Base-by-base conservation (phyloP, 2,888 invertebrate genomes). In the Meiosimyza platycephala region DNA sequence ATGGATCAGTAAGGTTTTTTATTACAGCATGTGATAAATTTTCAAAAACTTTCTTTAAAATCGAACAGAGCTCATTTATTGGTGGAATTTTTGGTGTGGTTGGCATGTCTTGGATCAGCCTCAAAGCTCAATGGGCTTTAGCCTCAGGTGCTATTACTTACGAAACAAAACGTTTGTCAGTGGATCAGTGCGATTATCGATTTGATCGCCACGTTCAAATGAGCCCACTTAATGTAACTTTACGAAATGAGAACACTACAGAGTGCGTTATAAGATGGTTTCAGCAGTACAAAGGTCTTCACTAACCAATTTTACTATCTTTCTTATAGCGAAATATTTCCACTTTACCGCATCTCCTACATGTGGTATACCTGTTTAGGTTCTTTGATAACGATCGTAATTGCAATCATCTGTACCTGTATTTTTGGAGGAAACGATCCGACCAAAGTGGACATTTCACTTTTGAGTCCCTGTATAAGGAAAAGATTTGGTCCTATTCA, bases 321-420 rank as follows among this genome's bases (percentile, higher is more conserved):
- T 48, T 71, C 54, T 40, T 79, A 28, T 50, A 87, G 87, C 52
- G 81, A 83, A 16, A 79, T 87, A 55, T 85, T 87, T 78, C 84
- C 86, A 0, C 74, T 94, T 4, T 92, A 93, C 73, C 92, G 93
- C 59, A 89, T 94, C 12, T 94, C 94, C 0, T 94, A 94, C 83
- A 90, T 94, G 88, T 94, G 94, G 94, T 94, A 93, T 80, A 93
- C 94, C 0, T 84, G 92, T 5, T 83, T 91, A 18, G 92, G 92
- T 13, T 88, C 89, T 6, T 72, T 88, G 1, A 88, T 91, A 6
- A 90, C 92, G 18, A 89, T 91, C 73, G 80, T 86, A n/a, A 87
- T 91, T 12, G 82, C 87, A 12, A 50, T 80, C 2, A 33, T 86
- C 1, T 83, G 81, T 33, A 81, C 84, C 11, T 74, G 79, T 12